Conservation (phyloP, 2,797 vertebrate species). For the Psittacula derbiana region DNA sequence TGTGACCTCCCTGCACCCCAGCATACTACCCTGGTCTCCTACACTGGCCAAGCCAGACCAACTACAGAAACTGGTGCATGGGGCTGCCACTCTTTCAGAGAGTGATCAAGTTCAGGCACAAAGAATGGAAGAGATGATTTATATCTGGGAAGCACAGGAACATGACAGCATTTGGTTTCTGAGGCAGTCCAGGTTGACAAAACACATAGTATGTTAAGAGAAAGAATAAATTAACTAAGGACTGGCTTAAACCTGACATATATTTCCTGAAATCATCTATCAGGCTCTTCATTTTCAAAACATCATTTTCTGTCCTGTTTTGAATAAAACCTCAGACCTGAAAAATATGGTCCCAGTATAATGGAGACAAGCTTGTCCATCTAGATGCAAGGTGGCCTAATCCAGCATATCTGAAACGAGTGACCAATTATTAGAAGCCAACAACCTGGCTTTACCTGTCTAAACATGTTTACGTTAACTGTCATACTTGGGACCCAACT, state of each 20-base stretch:
- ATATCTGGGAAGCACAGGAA: background rate
- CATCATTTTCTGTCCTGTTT: background rate
- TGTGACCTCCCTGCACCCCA: background rate
- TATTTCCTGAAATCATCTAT: background rate
- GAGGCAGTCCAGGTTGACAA: background rate
- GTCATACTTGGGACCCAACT: background rate
- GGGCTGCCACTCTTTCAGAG: background rate
- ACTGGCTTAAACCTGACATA: background rate
- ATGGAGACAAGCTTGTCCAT: background rate
- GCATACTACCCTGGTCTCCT: accelerated
- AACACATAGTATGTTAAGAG: background rate
- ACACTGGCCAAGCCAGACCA: background rate
- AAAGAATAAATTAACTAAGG: background rate
- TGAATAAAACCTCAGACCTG: background rate
- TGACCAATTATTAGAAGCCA: background rate
- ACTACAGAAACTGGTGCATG: background rate
- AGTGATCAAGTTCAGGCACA: background rate
- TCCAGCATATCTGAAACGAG: background rate
- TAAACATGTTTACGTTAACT: background rate
- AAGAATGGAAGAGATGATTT: background rate
- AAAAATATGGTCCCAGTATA: background rate
- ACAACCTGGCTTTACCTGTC: background rate
- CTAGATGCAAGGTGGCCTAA: background rate
- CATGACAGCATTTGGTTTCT: background rate
- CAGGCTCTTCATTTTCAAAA: background rate